phyloP scores from a whole-genome alignment of 37 sponge, comb jelly and placozoan genomes.

The Spongilla lacustris region DNA sequence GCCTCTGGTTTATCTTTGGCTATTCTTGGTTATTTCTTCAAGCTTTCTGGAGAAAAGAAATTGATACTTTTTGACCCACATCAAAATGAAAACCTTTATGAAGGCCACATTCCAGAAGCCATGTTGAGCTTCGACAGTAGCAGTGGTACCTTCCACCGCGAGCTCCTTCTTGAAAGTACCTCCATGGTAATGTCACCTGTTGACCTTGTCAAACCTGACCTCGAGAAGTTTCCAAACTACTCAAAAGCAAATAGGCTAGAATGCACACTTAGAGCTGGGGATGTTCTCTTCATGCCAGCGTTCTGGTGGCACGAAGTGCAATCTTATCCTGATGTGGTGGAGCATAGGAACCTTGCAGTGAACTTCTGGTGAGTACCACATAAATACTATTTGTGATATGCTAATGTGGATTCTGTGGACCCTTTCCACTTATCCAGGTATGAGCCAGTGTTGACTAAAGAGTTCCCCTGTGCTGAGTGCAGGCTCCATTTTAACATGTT shows the following conservation, averaged over 20 bases:
- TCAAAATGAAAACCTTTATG: slow-evolving; percentile 75
- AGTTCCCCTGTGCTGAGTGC: slow-evolving; percentile 80
- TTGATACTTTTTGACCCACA: slow-evolving; percentile 77
- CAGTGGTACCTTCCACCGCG: slow-evolving; percentile 41
- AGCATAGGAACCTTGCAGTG: slow-evolving; percentile 79
- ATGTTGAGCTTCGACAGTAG: slow-evolving; percentile 30
- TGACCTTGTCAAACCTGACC: slow-evolving; percentile 63
- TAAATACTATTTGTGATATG: not conserved
- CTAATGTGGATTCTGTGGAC: not conserved
- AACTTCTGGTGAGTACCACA: slow-evolving; percentile 75
- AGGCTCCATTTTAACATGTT: slow-evolving; percentile 57
- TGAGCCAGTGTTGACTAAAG: slow-evolving; percentile 77
- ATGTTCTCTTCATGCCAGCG: slow-evolving; percentile 86
- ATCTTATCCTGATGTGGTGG: slow-evolving; percentile 60
- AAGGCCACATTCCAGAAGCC: slow-evolving; percentile 83
- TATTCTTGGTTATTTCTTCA: not conserved
- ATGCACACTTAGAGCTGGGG: slow-evolving; percentile 65
- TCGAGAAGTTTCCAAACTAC: slow-evolving; percentile 71
- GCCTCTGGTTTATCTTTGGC: not conserved
- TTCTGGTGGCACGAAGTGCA: slow-evolving; percentile 94
- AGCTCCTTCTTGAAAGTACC: slow-evolving; percentile 70
- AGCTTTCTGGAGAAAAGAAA: slow-evolving; percentile 77
- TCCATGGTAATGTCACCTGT: slow-evolving; percentile 92
- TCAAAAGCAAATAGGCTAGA: slow-evolving; percentile 19
- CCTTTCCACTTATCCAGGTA: slow-evolving; percentile 57